Evolutionary conservation across 2,797 vertebrate species (phyloP).

Genomic region (Fistularia commersonii): DNA sequence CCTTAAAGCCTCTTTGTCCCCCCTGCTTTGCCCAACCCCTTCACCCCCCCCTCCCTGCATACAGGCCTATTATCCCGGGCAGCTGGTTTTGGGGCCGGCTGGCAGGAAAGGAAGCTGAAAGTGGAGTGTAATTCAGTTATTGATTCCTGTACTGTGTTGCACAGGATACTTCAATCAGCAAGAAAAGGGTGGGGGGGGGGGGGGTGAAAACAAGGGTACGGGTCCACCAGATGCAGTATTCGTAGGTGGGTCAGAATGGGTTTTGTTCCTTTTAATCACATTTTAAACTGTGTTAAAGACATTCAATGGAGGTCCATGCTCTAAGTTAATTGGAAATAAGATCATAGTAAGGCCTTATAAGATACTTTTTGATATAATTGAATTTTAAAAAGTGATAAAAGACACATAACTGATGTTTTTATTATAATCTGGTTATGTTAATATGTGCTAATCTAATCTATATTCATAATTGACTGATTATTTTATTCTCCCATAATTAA

Average conservation of each 20-base stretch:
- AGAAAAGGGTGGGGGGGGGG: constrained; percentile 46
- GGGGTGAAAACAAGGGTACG: constrained; percentile 37
- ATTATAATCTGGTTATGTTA: too few relatives aligned
- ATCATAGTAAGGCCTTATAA: too few relatives aligned
- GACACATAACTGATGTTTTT: too few relatives aligned
- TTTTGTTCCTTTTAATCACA: too few relatives aligned
- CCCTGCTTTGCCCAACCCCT: constrained; percentile 10
- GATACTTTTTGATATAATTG: too few relatives aligned
- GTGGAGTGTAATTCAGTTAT: constrained; percentile 84
- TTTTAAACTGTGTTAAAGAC: too few relatives aligned
- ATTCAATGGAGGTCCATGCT: too few relatives aligned
- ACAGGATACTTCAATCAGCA: constrained; percentile 70
- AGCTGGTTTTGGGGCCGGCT: constrained; percentile 76
- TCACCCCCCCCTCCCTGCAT: constrained; percentile 36
- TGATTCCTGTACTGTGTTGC: constrained; percentile 79
- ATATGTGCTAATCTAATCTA: too few relatives aligned
- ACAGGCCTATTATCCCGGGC: constrained; percentile 68
- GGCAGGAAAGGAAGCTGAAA: constrained; percentile 74
- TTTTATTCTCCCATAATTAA: too few relatives aligned
- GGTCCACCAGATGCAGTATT: constrained; percentile 33
- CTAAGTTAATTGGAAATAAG: too few relatives aligned
- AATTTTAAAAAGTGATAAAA: too few relatives aligned
- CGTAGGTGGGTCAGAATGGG: constrained; percentile 25
- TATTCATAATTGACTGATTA: too few relatives aligned
- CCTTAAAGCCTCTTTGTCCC: constrained; percentile 50